These are phyloP conservation scores for Apocrypta bakeri DNA, from an alignment of 1,140 invertebrate genomes.

Conservation along the genomic window DNA sequence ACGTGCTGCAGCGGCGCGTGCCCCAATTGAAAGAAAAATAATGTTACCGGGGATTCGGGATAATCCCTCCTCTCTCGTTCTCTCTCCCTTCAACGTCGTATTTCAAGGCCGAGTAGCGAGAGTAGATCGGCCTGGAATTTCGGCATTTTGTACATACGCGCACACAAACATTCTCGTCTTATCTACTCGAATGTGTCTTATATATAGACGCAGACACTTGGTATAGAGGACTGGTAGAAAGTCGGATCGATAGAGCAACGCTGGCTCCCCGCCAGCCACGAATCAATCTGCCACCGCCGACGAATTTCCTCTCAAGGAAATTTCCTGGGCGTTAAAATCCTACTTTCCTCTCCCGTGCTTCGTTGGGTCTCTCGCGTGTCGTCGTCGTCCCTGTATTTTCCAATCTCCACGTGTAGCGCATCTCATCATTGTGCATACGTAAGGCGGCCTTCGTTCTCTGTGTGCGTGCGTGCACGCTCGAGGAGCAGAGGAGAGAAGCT, in stretches of 20 bases:
- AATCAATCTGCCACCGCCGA: neutral
- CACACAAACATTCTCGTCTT: too few species aligned
- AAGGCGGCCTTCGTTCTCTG: too few species aligned
- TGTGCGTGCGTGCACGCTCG: too few species aligned
- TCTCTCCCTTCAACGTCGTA: neutral
- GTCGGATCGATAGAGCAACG: neutral
- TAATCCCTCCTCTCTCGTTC: neutral
- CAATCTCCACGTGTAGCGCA: too few species aligned
- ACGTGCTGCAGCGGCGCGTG: too few species aligned
- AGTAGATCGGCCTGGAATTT: neutral
- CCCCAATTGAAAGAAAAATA: neutral
- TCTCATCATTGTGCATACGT: too few species aligned
- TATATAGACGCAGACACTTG: neutral
- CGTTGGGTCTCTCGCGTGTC: too few species aligned
- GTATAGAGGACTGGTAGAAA: neutral
- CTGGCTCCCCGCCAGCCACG: neutral
- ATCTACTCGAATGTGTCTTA: neutral
- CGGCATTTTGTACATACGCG: neutral
- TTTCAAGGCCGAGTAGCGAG: neutral
- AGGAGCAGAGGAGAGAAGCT: too few species aligned
- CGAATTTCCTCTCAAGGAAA: neutral
- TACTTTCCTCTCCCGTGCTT: neutral
- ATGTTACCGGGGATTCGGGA: too few species aligned
- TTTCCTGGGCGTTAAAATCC: neutral
- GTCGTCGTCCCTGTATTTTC: too few species aligned